Evolutionary conservation across 2,888 invertebrate species (phyloP).

Genomic region (Cheilosia vulpina): DNA sequence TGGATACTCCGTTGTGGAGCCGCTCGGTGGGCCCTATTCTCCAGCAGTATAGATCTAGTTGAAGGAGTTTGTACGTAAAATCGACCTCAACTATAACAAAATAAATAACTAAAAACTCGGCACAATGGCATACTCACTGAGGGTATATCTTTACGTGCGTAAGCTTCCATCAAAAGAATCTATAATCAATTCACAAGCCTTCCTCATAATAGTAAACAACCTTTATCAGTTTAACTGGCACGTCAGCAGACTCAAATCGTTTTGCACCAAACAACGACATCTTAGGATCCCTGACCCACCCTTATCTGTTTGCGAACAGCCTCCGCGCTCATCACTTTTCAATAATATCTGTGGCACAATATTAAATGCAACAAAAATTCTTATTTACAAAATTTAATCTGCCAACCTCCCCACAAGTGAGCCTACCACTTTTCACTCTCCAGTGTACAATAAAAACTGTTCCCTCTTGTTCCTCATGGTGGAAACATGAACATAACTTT

Average conservation of each 20-base stretch:
- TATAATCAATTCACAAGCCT: not conserved
- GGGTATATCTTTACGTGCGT: too few species aligned
- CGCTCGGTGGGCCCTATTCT: too few species aligned
- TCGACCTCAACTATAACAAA: not conserved
- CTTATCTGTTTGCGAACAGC: constrained; percentile 24
- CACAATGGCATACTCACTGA: too few species aligned
- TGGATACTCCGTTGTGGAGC: too few species aligned
- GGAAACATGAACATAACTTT: constrained; percentile 14
- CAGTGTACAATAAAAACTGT: not conserved
- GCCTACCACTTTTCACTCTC: constrained; percentile 4
- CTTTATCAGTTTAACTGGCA: not conserved
- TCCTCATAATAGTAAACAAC: not conserved
- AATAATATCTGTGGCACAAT: constrained; percentile 16
- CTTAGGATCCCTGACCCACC: constrained; percentile 50
- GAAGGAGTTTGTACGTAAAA: too few species aligned
- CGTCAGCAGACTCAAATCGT: not conserved
- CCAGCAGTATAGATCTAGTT: too few species aligned
- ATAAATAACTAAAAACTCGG: not conserved
- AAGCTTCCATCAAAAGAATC: not conserved
- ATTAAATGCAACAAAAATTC: constrained; percentile 14
- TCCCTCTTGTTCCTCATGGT: not conserved
- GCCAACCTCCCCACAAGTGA: not conserved
- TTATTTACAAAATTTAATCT: constrained; percentile 18
- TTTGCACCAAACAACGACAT: constrained; percentile 9
- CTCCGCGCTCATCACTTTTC: constrained; percentile 9